Percentiles rank a stretch among this genome's conserved stretches.
phyloP scores from a whole-genome alignment of 1,140 invertebrate genomes.

The Platorchestia sp. region DNA sequence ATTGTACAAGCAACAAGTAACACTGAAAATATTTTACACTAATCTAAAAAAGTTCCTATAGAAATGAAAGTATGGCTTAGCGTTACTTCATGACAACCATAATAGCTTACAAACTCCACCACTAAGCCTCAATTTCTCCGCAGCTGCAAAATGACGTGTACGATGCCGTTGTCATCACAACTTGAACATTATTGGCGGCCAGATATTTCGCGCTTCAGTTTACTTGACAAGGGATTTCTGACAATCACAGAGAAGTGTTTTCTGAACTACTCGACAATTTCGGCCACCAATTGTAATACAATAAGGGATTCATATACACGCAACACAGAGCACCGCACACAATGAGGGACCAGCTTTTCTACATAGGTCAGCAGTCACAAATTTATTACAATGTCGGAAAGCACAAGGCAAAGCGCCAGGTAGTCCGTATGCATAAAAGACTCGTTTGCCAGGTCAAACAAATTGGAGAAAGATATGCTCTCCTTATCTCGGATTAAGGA shows the following conservation, averaged over 20 bases:
- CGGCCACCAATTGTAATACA: neutral
- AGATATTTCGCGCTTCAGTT: neutral
- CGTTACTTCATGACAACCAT: neutral
- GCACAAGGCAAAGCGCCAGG: neutral
- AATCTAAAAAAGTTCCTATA: neutral
- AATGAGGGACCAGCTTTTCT: neutral
- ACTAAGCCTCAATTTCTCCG: neutral
- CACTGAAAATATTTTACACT: neutral
- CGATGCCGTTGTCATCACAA: neutral
- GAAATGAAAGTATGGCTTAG: neutral
- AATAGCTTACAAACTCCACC: neutral
- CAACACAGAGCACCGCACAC: neutral
- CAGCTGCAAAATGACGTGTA: neutral
- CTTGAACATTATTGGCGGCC: neutral
- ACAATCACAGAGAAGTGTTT: neutral
- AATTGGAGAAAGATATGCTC: neutral
- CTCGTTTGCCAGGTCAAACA: neutral
- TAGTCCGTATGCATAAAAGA: neutral
- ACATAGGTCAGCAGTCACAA: neutral
- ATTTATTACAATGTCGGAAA: neutral
- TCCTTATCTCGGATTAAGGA: slow-evolving; percentile 40
- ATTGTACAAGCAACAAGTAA: neutral
- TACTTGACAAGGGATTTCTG: neutral
- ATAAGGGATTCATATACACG: neutral
- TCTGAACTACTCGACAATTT: neutral